Evolutionary conservation across 2,888 invertebrate species (phyloP).

Genomic region (Tiliacea aurago): DNA sequence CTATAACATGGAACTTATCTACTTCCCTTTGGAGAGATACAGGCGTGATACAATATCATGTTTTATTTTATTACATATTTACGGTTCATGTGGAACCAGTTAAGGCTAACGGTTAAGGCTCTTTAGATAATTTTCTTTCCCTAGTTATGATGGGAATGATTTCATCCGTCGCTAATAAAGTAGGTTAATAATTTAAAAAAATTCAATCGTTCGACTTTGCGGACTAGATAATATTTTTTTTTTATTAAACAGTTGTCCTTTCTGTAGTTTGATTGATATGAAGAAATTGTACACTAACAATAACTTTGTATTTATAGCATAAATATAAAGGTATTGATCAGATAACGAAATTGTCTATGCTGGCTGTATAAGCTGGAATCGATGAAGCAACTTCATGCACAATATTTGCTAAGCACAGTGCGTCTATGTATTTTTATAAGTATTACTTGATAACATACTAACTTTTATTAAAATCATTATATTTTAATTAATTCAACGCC

Average conservation of each 20-base stretch:
- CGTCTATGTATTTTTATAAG: constrained; percentile 74
- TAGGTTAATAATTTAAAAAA: constrained; percentile 38
- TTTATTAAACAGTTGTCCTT: constrained; percentile 31
- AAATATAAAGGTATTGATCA: constrained; percentile 46
- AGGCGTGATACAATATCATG: background rate
- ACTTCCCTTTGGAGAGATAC: background rate
- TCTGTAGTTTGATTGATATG: constrained; percentile 55
- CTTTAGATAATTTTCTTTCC: constrained; percentile 38
- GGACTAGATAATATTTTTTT: constrained; percentile 32
- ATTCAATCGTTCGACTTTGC: constrained; percentile 22
- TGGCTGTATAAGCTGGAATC: constrained; percentile 65
- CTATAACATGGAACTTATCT: constrained; percentile 2
- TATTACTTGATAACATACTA: constrained; percentile 66
- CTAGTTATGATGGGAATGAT: constrained; percentile 37
- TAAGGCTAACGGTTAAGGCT: constrained; percentile 47
- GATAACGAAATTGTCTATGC: constrained; percentile 58
- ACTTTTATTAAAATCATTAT: constrained; percentile 58
- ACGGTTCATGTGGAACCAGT: constrained; percentile 26
- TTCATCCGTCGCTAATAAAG: constrained; percentile 43
- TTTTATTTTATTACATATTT: constrained; percentile 38
- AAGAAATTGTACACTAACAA: constrained; percentile 41
- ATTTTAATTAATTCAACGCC: constrained; percentile 57
- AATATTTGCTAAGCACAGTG: constrained; percentile 78
- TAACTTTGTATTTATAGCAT: constrained; percentile 49
- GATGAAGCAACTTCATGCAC: constrained; percentile 76